Evolutionary conservation across 1,140 invertebrate genomes (phyloP).

Genomic region (Conopomorpha cramerella): DNA sequence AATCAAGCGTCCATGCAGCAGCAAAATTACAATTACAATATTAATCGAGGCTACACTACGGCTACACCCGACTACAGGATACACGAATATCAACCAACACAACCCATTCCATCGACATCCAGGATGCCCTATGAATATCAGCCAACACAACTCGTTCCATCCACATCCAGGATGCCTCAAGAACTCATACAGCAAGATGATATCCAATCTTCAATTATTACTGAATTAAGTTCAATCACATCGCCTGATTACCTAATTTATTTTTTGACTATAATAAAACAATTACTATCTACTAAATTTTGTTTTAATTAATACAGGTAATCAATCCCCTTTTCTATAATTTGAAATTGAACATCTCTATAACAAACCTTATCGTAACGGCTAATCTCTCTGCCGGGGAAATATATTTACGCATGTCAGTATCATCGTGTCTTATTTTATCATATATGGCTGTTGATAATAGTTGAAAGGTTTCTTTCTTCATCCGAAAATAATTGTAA

Average conservation of each 20-base stretch:
- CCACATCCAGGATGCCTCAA: conserved; percentile 3
- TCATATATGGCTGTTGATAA: conserved; percentile 2
- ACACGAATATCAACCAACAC: conserved; percentile 15
- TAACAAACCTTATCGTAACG: conserved; percentile 2
- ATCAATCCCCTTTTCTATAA: conserved; percentile 2
- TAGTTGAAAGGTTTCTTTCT: neutral
- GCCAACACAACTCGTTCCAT: conserved; percentile 4
- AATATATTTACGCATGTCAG: conserved; percentile 2
- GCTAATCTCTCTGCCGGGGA: conserved; percentile 2
- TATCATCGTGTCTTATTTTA: conserved; percentile 2
- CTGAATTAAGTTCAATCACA: conserved; percentile 3
- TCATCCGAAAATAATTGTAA: neutral
- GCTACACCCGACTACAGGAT: conserved; percentile 15
- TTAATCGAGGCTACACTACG: conserved; percentile 14
- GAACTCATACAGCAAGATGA: conserved; percentile 7
- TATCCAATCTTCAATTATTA: conserved; percentile 2
- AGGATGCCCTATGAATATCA: conserved; percentile 9
- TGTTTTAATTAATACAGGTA: conserved; percentile 2
- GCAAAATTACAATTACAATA: conserved; percentile 16
- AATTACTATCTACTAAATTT: conserved; percentile 2
- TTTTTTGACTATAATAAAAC: conserved; percentile 2
- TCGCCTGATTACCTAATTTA: conserved; percentile 1
- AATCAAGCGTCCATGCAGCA: conserved; percentile 14
- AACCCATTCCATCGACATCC: conserved; percentile 13
- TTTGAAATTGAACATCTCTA: conserved; percentile 2